These are phyloP conservation scores for Heterochromis multidens DNA, from an alignment of 2,113 vertebrate species.

Conservation along the genomic window DNA sequence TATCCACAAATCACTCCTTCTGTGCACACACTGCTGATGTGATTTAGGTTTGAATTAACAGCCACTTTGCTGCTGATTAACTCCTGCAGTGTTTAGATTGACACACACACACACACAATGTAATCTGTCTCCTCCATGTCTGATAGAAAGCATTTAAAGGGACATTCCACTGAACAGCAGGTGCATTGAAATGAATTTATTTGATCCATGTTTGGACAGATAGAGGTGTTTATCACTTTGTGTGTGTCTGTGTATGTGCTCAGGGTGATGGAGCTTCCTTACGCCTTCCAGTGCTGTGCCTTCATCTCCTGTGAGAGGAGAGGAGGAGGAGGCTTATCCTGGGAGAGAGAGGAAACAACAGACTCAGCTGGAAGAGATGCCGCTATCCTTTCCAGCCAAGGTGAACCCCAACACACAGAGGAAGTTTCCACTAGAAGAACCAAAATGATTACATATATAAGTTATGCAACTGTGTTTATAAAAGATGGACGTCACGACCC, in stretches of 20 bases:
- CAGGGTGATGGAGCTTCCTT: neutral
- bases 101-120: neutral
- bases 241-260: slow-evolving; percentile 24
- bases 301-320: slow-evolving; percentile 83
- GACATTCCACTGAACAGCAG: neutral
- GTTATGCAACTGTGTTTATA: neutral
- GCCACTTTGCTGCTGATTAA: neutral
- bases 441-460: neutral
- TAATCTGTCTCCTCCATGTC: neutral
- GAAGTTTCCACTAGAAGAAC: neutral
- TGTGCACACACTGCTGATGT: neutral
- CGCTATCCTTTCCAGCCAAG: slow-evolving; percentile 70
- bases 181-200: neutral
- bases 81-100: neutral
- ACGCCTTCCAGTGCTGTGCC: slow-evolving; percentile 82
- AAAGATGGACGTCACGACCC: neutral
- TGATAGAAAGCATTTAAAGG: neutral
- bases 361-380: slow-evolving; percentile 70
- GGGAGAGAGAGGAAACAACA: slow-evolving; percentile 62
- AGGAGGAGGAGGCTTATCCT: slow-evolving; percentile 63
- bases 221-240: neutral
- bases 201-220: neutral
- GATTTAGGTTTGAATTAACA: neutral
- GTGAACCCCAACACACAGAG: slow-evolving; percentile 53
- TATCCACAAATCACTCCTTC: neutral